Evolutionary conservation across 2,888 invertebrate species (phyloP).

Genomic region (Idaea aversata): DNA sequence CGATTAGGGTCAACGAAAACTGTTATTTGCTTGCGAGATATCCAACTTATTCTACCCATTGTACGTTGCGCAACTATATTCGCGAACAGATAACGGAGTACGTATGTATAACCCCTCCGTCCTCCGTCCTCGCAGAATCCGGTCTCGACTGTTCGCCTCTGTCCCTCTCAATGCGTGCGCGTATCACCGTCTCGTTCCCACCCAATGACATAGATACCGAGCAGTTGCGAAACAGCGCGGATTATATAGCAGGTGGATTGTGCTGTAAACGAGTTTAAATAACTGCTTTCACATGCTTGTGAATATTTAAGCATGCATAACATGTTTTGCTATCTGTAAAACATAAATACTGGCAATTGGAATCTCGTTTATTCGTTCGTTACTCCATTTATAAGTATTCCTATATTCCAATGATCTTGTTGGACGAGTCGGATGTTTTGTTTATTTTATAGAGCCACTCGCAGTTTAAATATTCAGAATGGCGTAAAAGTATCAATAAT

Average conservation of each 20-base stretch:
- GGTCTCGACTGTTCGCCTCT: slow-evolving; percentile 49
- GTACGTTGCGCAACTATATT: slow-evolving; percentile 77
- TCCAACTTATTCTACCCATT: slow-evolving; percentile 66
- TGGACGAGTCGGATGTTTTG: neutral
- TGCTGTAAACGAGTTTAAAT: slow-evolving; percentile 75
- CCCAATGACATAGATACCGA: slow-evolving; percentile 75
- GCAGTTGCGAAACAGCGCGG: slow-evolving; percentile 78
- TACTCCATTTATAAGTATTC: neutral
- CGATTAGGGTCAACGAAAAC: slow-evolving; percentile 27
- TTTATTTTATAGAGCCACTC: neutral
- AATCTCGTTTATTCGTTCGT: slow-evolving; percentile 1
- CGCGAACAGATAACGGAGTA: slow-evolving; percentile 75
- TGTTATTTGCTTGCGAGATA: slow-evolving; percentile 37
- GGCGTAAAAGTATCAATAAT: neutral
- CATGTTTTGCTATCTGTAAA: slow-evolving; percentile 26
- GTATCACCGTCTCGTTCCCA: slow-evolving; percentile 45
- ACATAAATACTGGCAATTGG: slow-evolving; percentile 17
- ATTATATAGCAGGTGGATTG: slow-evolving; percentile 80
- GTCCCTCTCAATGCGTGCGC: slow-evolving; percentile 37
- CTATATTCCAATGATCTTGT: neutral
- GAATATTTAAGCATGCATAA: slow-evolving; percentile 52
- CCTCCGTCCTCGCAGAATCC: slow-evolving; percentile 70
- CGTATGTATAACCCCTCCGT: slow-evolving; percentile 67
- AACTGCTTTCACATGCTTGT: slow-evolving; percentile 73
- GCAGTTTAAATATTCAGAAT: neutral